Base-by-base conservation (phyloP, 2,797 vertebrate genomes). In the Pipistrellus nathusii region DNA sequence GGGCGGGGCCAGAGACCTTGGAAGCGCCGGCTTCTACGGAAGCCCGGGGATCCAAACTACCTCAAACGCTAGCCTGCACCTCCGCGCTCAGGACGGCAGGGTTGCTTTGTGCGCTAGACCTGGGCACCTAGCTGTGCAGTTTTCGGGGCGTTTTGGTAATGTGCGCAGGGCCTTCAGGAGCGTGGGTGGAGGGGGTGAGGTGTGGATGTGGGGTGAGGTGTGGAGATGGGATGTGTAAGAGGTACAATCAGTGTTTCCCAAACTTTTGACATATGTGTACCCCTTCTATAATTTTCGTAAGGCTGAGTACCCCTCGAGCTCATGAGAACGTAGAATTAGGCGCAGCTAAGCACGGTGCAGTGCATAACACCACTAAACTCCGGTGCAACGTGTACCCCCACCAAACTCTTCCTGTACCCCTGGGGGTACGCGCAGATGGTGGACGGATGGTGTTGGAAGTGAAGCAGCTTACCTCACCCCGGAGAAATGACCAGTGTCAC, bases 1-100 rank as follows among this genome's bases (percentile, higher is more conserved):
- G 96, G 96, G 96, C 85, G 92, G 88, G 68, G 83, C 83, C 38
- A 0, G 46, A 9, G 21, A 53, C 35, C 1, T 23, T 0, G 8
- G 20, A 5, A 25, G 8, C 8, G 0, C 32, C 0, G 48, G 18
- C 62, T 55, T 7, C 12, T 94, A 97, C 83, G 96, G 94, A 95
- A 87, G 27, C 12, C n/a, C 8, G 13, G 48, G 64, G n/a, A 48
- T 20, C 53, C 96, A 95, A 93, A 94, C 20, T 55, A 77, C 48
- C 6, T 20, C 23, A 15, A 48, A 81, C 7, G 3, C 3, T 9
- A 6, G 8, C 27, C 5, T 2, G 2, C 3, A 0, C 1, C 17
- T 64, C 0, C 1, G 3, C 0, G 17, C 12, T 38, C 3, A 0
- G 0, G 3, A 4, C 0, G 5, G 9, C 2, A 8, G 17, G 2